Conservation (phyloP, 2,797 vertebrate species). For the Lithobates sylvaticus region DNA sequence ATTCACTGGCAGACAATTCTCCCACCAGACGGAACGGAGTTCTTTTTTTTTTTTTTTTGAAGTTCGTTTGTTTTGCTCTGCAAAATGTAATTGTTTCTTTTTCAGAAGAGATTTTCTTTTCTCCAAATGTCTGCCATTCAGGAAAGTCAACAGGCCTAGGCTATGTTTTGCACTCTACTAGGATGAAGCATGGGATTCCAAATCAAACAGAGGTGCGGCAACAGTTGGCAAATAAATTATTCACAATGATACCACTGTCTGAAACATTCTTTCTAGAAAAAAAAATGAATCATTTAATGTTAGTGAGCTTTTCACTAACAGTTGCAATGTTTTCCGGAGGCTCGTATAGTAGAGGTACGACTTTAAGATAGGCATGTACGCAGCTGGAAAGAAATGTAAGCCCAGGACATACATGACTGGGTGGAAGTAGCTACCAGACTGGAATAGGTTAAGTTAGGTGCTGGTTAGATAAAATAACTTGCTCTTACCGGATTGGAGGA, state of each 20-base stretch:
- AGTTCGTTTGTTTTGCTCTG: constrained; percentile 58
- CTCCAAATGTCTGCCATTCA: constrained; percentile 57
- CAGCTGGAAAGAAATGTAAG: too few species aligned
- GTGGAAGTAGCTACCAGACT: too few species aligned
- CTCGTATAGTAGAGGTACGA: neutral
- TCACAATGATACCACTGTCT: constrained; percentile 8
- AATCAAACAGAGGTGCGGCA: constrained; percentile 53
- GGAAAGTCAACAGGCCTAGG: constrained; percentile 59
- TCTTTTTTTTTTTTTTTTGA: constrained; percentile 50
- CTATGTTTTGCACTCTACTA: constrained; percentile 64
- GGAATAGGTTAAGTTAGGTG: too few species aligned
- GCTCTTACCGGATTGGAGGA: too few species aligned
- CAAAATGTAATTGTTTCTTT: constrained; percentile 65
- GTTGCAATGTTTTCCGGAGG: neutral
- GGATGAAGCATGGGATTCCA: constrained; percentile 61
- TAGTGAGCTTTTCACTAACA: neutral
- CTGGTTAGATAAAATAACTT: too few species aligned
- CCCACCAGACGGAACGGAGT: constrained; percentile 36
- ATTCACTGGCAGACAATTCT: constrained; percentile 46
- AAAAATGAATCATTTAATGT: neutral
- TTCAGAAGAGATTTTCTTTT: constrained; percentile 43
- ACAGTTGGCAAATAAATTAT: constrained; percentile 36
- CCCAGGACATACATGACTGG: too few species aligned
- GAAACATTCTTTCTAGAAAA: neutral
- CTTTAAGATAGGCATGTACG: neutral